Conservation (phyloP, 2,888 invertebrate genomes). For the Pristionchus maxplancki region DNA sequence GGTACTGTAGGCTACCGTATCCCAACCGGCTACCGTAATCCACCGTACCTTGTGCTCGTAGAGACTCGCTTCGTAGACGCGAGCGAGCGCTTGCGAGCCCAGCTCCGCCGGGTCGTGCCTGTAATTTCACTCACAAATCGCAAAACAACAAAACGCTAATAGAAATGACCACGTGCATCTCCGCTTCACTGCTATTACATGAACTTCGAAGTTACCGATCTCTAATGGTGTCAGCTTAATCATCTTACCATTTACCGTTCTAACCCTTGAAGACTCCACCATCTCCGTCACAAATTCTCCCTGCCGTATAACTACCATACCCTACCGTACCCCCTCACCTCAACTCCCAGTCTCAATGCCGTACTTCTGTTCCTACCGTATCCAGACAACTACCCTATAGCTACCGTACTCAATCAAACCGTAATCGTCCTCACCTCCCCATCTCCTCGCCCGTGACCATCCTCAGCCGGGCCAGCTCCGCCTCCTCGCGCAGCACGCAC, state of each 20-base stretch:
- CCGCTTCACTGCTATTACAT: too few species aligned
- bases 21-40: background rate
- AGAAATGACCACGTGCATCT: too few species aligned
- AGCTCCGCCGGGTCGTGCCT: background rate
- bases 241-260: too few species aligned
- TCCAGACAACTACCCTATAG: background rate
- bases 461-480: conserved; percentile 21
- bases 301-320: too few species aligned
- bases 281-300: too few species aligned
- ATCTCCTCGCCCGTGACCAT: background rate
- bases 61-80: conserved; percentile 50
- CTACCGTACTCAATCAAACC: background rate
- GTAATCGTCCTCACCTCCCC: background rate
- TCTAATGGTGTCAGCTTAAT: too few species aligned
- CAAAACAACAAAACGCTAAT: background rate
- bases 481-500: conserved; percentile 35
- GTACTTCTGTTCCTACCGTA: background rate
- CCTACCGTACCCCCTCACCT: background rate
- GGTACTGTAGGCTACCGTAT: background rate
- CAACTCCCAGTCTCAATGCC: too few species aligned
- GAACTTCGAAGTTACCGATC: too few species aligned
- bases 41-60: conserved; percentile 38
- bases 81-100: background rate
- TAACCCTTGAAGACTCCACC: too few species aligned
- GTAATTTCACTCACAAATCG: background rate